A percentile compares a stretch with the other conserved stretches of the same genome.
phyloP scores from a whole-genome alignment of 2,888 invertebrate genomes.

The Lissocephala sabroskyi region DNA sequence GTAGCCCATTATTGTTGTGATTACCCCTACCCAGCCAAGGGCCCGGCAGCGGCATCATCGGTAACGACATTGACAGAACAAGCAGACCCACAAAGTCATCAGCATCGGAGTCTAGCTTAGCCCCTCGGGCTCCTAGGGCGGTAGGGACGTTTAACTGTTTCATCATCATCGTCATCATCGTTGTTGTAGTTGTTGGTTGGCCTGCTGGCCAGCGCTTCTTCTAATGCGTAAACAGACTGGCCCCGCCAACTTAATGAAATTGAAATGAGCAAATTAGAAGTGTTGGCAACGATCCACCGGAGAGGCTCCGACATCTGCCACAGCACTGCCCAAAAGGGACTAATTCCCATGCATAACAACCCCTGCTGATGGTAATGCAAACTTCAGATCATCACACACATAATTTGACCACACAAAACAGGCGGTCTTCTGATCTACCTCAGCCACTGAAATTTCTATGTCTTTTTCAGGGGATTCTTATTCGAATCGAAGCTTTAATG shows the following conservation, averaged over 20 bases:
- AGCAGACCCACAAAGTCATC: slow-evolving; percentile 34
- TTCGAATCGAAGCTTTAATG: too few species aligned
- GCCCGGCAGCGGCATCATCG: not conserved
- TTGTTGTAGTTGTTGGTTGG: slow-evolving; percentile 16
- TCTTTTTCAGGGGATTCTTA: too few species aligned
- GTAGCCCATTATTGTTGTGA: slow-evolving; percentile 36
- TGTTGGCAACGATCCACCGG: slow-evolving; percentile 11
- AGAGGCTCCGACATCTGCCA: too few species aligned
- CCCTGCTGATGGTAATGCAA: too few species aligned
- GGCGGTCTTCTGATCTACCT: too few species aligned
- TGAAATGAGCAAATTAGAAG: slow-evolving; percentile 58
- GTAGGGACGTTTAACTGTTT: slow-evolving; percentile 50
- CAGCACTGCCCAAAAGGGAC: too few species aligned
- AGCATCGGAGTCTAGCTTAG: not conserved
- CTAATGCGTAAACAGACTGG: slow-evolving; percentile 61
- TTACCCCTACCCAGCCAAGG: slow-evolving; percentile 17
- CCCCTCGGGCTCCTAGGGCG: slow-evolving; percentile 14
- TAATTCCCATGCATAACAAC: too few species aligned
- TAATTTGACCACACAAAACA: too few species aligned
- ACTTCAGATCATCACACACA: too few species aligned
- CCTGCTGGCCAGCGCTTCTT: slow-evolving; percentile 25
- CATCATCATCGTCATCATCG: slow-evolving; percentile 24
- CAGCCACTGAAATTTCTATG: too few species aligned
- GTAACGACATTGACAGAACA: slow-evolving; percentile 38
- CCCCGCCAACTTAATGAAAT: slow-evolving; percentile 60